A percentile compares a stretch with the other conserved stretches of the same genome.
phyloP scores from a whole-genome alignment of 1,140 invertebrate species.

The Psix sp. region DNA sequence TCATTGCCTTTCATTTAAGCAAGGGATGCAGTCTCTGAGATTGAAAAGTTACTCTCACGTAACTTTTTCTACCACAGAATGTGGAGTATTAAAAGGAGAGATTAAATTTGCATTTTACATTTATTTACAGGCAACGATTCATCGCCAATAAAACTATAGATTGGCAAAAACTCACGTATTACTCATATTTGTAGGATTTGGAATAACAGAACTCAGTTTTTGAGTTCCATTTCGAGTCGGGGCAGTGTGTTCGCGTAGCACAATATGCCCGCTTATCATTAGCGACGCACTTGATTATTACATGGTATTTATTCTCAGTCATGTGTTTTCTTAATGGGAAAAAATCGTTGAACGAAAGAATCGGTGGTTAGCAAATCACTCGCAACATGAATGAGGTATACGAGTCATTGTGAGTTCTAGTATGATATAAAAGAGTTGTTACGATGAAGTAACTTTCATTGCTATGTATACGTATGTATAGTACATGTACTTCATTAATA shows the following conservation, averaged over 20 bases:
- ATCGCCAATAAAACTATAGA: too few relatives aligned
- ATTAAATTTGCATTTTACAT: too few relatives aligned
- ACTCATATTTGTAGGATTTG: too few relatives aligned
- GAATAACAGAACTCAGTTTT: too few relatives aligned
- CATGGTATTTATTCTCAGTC: conserved; percentile 37
- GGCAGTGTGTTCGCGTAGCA: conserved; percentile 49
- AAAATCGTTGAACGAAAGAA: conserved; percentile 16
- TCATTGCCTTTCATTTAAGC: too few relatives aligned
- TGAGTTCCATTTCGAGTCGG: conserved; percentile 41
- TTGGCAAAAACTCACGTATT: too few relatives aligned
- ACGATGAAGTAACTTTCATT: conserved; percentile 26
- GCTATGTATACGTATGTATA: conserved; percentile 30
- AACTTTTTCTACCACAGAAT: too few relatives aligned
- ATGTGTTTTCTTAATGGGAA: conserved; percentile 43
- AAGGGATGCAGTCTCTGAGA: too few relatives aligned
- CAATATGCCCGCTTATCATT: conserved; percentile 25
- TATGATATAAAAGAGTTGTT: conserved; percentile 41
- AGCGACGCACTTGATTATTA: conserved; percentile 29
- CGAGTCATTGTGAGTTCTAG: conserved; percentile 8
- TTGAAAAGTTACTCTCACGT: too few relatives aligned
- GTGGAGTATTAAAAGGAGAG: too few relatives aligned
- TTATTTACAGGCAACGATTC: too few relatives aligned
- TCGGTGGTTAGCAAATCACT: conserved; percentile 9
- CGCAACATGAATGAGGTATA: conserved; percentile 12
- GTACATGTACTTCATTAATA: conserved; percentile 32